phyloP scores from a whole-genome alignment of 2,888 invertebrate genomes.

The Mongoloraphidia duomilia region DNA sequence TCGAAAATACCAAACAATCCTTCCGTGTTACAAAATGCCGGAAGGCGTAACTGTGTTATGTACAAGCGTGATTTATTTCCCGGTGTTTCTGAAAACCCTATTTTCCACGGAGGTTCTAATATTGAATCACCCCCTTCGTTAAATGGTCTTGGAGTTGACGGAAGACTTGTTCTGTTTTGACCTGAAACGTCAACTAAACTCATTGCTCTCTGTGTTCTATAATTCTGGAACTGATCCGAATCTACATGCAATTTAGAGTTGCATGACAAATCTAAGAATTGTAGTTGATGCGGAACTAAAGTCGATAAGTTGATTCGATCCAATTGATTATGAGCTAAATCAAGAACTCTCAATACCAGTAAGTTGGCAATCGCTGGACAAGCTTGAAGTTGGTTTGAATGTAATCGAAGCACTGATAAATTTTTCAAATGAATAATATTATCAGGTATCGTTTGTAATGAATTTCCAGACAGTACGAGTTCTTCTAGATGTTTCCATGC shows the following conservation, averaged over 20 bases:
- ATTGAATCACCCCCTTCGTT: constrained; percentile 40
- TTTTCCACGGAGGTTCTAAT: constrained; percentile 56
- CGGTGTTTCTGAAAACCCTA: constrained; percentile 76
- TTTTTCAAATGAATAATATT: constrained; percentile 56
- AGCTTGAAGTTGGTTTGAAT: constrained; percentile 63
- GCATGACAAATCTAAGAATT: constrained; percentile 73
- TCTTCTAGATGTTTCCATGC: constrained; percentile 72
- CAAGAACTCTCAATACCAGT: constrained; percentile 59
- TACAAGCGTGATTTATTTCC: constrained; percentile 59
- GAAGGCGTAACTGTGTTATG: constrained; percentile 62
- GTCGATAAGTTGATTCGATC: constrained; percentile 63
- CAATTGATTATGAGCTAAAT: constrained; percentile 73
- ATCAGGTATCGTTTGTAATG: constrained; percentile 59
- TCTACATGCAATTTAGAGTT: constrained; percentile 71
- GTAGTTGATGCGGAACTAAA: constrained; percentile 66
- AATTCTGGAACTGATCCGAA: constrained; percentile 65
- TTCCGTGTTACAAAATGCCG: constrained; percentile 65
- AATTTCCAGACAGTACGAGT: constrained; percentile 68
- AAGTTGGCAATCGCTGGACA: constrained; percentile 66
- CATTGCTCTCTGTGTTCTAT: constrained; percentile 64
- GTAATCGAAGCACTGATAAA: constrained; percentile 60
- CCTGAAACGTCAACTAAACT: constrained; percentile 77
- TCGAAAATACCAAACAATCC: constrained; percentile 75
- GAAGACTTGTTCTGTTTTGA: constrained; percentile 52
- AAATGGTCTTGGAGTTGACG: constrained; percentile 35